Conservation (phyloP, 2,888 invertebrate species). For the Elmis aenea region DNA sequence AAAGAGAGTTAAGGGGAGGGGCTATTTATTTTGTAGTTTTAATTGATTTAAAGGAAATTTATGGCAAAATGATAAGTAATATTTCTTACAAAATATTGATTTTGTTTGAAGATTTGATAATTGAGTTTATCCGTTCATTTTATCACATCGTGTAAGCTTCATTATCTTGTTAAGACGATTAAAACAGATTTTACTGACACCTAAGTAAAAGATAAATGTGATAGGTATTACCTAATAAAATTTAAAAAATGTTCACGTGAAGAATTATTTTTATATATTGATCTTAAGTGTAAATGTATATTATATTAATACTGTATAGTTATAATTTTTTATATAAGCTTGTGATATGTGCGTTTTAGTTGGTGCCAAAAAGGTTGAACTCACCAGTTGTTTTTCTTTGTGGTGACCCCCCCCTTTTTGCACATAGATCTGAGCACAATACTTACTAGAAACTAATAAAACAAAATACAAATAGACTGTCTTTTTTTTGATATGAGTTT, state of each 20-base stretch:
- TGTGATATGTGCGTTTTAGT: conserved; percentile 24
- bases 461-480: no score
- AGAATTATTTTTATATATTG: conserved; percentile 28
- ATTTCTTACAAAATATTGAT: no score
- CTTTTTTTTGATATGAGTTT: no score
- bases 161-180: no score
- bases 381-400: conserved; percentile 17
- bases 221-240: conserved; percentile 22
- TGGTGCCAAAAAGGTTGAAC: conserved; percentile 15
- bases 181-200: conserved; percentile 23
- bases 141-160: no score
- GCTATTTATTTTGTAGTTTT: no score
- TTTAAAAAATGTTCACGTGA: conserved; percentile 21
- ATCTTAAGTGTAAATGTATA: conserved; percentile 20
- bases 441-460: conserved; percentile 20
- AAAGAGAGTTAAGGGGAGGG: no score
- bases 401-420: conserved; percentile 15
- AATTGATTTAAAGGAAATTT: no score
- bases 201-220: conserved; percentile 26
- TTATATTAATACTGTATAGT: conserved; percentile 21
- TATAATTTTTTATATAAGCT: conserved; percentile 24
- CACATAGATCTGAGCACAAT: conserved; percentile 22
- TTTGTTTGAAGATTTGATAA: no score
- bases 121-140: no score
- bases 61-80: no score